These are phyloP conservation scores for Drosophila pegasa DNA, from an alignment of 2,888 invertebrate species.

Conservation along the genomic window DNA sequence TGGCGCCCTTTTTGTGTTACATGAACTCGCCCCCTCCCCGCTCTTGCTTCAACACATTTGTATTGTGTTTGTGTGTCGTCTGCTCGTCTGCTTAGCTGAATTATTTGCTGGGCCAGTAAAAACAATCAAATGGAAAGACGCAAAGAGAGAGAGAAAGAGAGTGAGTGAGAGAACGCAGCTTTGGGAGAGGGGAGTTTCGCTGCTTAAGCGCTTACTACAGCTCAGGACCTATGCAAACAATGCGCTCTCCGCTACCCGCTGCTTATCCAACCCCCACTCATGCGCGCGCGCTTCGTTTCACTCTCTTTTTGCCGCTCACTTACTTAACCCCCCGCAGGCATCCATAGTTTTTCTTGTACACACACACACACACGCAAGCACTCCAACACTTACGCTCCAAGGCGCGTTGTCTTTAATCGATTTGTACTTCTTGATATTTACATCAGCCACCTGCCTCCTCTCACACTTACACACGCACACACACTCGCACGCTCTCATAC, in stretches of 20 bases:
- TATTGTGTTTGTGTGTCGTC: slow-evolving; percentile 49
- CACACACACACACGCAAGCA: slow-evolving; percentile 27
- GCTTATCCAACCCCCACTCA: slow-evolving; percentile 54
- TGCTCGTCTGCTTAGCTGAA: slow-evolving; percentile 64
- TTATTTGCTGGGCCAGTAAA: slow-evolving; percentile 72
- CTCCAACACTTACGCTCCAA: slow-evolving; percentile 50
- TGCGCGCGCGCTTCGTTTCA: slow-evolving; percentile 61
- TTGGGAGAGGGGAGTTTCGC: slow-evolving; percentile 24
- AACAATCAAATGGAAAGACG: slow-evolving; percentile 59
- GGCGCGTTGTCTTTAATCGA: slow-evolving; percentile 78
- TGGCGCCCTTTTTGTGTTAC: slow-evolving; percentile 72
- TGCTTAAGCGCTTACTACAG: slow-evolving; percentile 67
- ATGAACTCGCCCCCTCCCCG: slow-evolving; percentile 39
- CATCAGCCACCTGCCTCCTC: slow-evolving; percentile 48
- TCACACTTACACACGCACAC: slow-evolving; percentile 4
- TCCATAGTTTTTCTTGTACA: slow-evolving; percentile 52
- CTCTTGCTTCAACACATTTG: slow-evolving; percentile 29
- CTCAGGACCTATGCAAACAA: slow-evolving; percentile 75
- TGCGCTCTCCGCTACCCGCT: slow-evolving; percentile 21
- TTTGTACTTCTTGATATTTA: slow-evolving; percentile 79
- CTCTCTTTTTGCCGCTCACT: slow-evolving; percentile 38
- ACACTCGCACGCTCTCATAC: slow-evolving; percentile 25
- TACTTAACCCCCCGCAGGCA: slow-evolving; percentile 54
- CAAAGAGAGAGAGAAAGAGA: slow-evolving; percentile 28
- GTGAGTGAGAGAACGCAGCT: slow-evolving; percentile 24